Base-by-base conservation (phyloP, 2,888 invertebrate genomes). In the Hanleya hanleyi region DNA sequence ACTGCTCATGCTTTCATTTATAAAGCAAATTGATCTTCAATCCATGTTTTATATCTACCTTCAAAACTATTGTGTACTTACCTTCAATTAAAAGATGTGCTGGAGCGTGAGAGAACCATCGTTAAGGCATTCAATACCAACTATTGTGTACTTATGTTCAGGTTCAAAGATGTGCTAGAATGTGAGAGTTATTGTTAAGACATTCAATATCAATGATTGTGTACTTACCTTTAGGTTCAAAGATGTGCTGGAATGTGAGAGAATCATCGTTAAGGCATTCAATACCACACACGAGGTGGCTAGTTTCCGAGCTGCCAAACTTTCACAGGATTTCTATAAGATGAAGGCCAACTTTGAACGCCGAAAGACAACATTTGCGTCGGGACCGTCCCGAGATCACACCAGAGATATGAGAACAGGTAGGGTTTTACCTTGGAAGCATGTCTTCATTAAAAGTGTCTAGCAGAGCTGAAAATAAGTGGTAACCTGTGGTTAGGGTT, bases 21-120 rank as follows among this genome's bases (percentile, higher is more conserved):
- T n/a, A n/a, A n/a, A n/a, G n/a, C n/a, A n/a, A n/a, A n/a, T n/a
- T n/a, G n/a, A n/a, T n/a, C n/a, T n/a, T n/a, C n/a, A n/a, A n/a
- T n/a, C n/a, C n/a, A n/a, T n/a, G n/a, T n/a, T n/a, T n/a, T n/a
- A n/a, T n/a, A n/a, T n/a, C n/a, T n/a, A n/a, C n/a, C n/a, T n/a
- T n/a, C n/a, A n/a, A n/a, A n/a, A n/a, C n/a, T n/a, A n/a, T n/a
- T n/a, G n/a, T n/a, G 4, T 1, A 3, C 36, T 22, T 35, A 69
- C 9, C 9, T 3, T 4, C 9, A 22, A 35, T 91, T 89, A 76
- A 88, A 89, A 69, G 89, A 89, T 75, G 84, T 84, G 9, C 86
- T 91, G 6, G 90, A 89, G 72, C 90, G 90, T 81, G 90, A 90
- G 69, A 78, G 86, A 36, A 88, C 91, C 68, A 85, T 89, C 3